These are phyloP conservation scores for Alauda arvensis DNA, from an alignment of 2,797 vertebrate species.

Conservation along the genomic window DNA sequence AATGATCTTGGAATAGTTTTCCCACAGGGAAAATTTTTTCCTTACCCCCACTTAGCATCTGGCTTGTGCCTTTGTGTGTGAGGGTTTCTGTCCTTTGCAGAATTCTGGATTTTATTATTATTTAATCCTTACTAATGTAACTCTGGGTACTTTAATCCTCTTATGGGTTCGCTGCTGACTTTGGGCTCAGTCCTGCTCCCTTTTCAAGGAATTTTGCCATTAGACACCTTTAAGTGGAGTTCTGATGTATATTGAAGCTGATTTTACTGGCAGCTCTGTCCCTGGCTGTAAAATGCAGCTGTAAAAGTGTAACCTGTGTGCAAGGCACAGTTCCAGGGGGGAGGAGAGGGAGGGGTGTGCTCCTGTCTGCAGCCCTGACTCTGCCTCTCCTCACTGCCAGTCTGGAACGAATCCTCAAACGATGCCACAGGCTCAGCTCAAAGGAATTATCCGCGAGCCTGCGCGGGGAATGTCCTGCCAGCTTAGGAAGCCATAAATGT, in stretches of 20 bases:
- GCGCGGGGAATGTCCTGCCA: not conserved
- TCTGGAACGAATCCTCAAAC: not conserved
- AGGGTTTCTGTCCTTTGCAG: slow-evolving; percentile 28
- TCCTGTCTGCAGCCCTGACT: not conserved
- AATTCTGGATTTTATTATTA: slow-evolving; percentile 43
- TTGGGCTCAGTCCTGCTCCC: slow-evolving; percentile 37
- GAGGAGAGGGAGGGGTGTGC: not conserved
- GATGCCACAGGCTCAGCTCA: not conserved
- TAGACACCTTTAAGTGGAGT: slow-evolving; percentile 10
- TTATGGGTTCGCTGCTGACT: slow-evolving; percentile 32
- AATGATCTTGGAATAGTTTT: not conserved
- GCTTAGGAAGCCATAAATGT: slow-evolving; percentile 21
- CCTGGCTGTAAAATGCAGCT: not conserved
- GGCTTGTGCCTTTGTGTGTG: not conserved
- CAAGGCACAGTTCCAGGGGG: not conserved
- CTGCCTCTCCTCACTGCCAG: not conserved
- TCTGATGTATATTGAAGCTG: not conserved
- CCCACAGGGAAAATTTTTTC: not conserved
- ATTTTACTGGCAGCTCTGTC: not conserved
- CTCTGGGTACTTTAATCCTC: slow-evolving; percentile 21
- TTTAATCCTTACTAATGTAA: slow-evolving; percentile 40
- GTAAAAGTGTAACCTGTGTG: not conserved
- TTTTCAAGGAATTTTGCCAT: slow-evolving; percentile 43
- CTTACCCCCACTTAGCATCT: not conserved
- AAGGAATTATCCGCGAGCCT: not conserved